Conservation (phyloP, 1,140 invertebrate species). For the Ladona fulva region DNA sequence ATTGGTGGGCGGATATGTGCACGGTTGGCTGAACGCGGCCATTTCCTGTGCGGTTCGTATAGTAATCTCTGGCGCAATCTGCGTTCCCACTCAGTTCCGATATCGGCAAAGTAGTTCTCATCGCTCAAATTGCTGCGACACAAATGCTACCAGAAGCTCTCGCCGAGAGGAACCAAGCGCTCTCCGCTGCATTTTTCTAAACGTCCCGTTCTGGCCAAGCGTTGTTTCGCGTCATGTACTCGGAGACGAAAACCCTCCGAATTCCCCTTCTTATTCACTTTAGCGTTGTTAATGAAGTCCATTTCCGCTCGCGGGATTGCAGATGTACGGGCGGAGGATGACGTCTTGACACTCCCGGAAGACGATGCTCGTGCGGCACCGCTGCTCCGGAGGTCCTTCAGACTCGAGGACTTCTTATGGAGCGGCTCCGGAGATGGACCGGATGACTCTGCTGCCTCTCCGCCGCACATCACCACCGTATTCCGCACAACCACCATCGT, state of each 20-base stretch:
- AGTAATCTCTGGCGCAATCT: background rate
- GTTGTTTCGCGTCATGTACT: background rate
- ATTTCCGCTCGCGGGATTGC: background rate
- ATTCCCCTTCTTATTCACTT: background rate
- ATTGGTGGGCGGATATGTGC: background rate
- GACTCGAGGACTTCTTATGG: conserved; percentile 76
- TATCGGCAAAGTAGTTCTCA: too few species aligned
- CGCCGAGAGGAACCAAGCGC: too few species aligned
- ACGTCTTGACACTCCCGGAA: background rate
- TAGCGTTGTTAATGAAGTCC: background rate
- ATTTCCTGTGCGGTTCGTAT: background rate
- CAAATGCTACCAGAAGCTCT: too few species aligned
- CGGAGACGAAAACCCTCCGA: background rate
- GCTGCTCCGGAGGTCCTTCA: conserved; percentile 47
- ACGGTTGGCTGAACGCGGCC: background rate
- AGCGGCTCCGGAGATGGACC: conserved; percentile 69
- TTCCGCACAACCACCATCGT: conserved; percentile 47
- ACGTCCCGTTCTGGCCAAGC: background rate
- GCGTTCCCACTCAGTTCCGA: background rate
- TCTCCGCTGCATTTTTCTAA: background rate
- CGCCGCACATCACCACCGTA: conserved; percentile 29
- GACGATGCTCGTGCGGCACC: background rate
- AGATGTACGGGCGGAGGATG: conserved; percentile 1
- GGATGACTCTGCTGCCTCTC: conserved; percentile 24
- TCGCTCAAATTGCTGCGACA: too few species aligned